Evolutionary conservation across 37 sponge, comb jelly and placozoan genomes (phyloP), one percentile per base, ranked within the genome.

Genomic region (Geodia barretti): DNA sequence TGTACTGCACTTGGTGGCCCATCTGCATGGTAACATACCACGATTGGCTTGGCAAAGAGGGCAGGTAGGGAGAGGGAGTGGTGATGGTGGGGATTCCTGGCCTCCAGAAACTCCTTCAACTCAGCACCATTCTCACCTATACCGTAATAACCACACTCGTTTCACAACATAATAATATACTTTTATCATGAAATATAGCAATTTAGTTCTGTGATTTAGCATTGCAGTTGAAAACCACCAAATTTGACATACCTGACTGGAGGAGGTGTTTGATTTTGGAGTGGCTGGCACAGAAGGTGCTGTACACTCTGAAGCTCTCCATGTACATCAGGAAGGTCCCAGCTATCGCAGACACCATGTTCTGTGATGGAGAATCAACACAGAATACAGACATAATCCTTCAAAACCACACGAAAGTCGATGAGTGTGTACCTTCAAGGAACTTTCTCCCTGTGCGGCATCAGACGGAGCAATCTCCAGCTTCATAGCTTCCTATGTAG

Each of bases 201-300:
- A n/a, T n/a, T n/a, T n/a, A n/a, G n/a, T n/a, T n/a, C n/a, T n/a
- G n/a, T n/a, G n/a, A n/a, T n/a, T n/a, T n/a, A n/a, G n/a, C n/a
- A n/a, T n/a, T n/a, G n/a, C n/a, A n/a, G n/a, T n/a, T n/a, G n/a
- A n/a, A n/a, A n/a, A 47, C 14, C 7, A 17, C 54, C 54, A 47
- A 14, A 47, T 47, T 47, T 47, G 54, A 14, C 54, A 47, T 7
- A 47, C 54, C 54, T 47, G 54, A 47, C 54, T 47, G 11, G 11
- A 75, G 54, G 3, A 83, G 73, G 14, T 75, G 28, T 37, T 70
- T 75, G 1, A 79, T 41, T 39, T 68, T 78, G 14, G 72, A 70
- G 33, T 79, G 90, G 34, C 79, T 81, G 47, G 94, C 81, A 74
- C 94, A 93, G 80, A 93, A 89, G 36, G 83, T 62, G 39, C 87